Percentiles rank a stretch among this genome's conserved stretches.
Evolutionary conservation across 2,797 vertebrate genomes (phyloP).

Genomic region (Brachymystax lenok): DNA sequence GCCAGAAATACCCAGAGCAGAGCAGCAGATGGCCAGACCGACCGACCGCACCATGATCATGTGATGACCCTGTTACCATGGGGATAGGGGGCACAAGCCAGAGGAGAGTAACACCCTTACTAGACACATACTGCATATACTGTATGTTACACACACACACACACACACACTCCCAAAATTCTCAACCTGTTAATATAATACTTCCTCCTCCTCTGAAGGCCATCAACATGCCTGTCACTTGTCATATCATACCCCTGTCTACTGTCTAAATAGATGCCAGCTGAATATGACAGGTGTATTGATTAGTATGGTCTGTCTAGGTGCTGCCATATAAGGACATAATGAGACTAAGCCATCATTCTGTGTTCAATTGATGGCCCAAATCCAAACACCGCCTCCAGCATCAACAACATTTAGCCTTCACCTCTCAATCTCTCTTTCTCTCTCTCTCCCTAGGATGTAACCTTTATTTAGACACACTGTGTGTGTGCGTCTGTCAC

Average conservation of each 20-base stretch:
- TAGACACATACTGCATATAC: no score
- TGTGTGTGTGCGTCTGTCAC: no score
- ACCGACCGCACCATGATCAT: no score
- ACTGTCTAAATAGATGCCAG: background rate
- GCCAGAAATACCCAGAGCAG: no score
- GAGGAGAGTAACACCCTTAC: no score
- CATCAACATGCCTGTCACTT: no score
- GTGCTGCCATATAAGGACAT: background rate
- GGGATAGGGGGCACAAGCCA: no score
- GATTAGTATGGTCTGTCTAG: background rate
- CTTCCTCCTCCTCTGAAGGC: no score
- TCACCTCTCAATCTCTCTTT: background rate
- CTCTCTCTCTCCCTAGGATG: background rate
- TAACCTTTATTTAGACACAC: background rate
- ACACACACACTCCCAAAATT: constrained; percentile 3
- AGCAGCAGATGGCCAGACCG: no score
- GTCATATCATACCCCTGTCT: background rate
- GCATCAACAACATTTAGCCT: constrained; percentile 3
- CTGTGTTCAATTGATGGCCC: background rate
- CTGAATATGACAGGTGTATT: background rate
- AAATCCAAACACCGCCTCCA: background rate
- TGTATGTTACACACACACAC: constrained; percentile 34
- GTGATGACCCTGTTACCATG: no score
- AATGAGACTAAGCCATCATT: background rate
- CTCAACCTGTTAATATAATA: background rate